These are phyloP conservation scores for Calephelis virginiensis DNA, from an alignment of 1,140 invertebrate species.

Conservation along the genomic window DNA sequence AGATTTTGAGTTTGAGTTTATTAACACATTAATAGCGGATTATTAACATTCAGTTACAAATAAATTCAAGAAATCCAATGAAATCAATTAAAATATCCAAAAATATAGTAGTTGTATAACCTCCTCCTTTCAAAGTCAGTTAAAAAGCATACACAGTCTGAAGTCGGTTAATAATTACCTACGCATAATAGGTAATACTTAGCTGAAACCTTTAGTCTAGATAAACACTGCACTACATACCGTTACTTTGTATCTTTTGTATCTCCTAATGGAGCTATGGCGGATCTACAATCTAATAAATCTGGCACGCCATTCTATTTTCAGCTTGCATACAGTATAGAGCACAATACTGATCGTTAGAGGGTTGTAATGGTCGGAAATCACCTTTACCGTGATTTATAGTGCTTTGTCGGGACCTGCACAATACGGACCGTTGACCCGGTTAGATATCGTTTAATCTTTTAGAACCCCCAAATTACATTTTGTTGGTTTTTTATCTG, in stretches of 20 bases:
- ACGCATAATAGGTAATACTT: too few relatives aligned
- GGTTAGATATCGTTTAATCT: slow-evolving; percentile 26
- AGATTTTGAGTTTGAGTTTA: too few relatives aligned
- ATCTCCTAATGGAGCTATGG: slow-evolving; percentile 13
- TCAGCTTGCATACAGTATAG: slow-evolving; percentile 14
- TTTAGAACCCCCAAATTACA: slow-evolving; percentile 12
- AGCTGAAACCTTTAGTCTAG: not conserved
- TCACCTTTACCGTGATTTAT: slow-evolving; percentile 21
- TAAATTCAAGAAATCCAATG: too few relatives aligned
- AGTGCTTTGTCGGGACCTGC: slow-evolving; percentile 16
- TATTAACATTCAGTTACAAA: too few relatives aligned
- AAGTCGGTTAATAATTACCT: too few relatives aligned
- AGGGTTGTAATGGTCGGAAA: slow-evolving; percentile 13
- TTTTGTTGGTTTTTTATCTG: not conserved
- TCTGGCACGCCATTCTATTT: slow-evolving; percentile 18
- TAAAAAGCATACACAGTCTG: too few relatives aligned
- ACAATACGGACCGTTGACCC: slow-evolving; percentile 17
- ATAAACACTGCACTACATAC: not conserved
- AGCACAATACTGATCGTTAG: slow-evolving; percentile 14
- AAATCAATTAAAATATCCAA: too few relatives aligned
- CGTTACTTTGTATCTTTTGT: slow-evolving; percentile 18
- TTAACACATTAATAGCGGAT: too few relatives aligned
- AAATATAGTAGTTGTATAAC: too few relatives aligned
- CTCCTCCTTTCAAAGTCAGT: too few relatives aligned
- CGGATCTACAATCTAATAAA: slow-evolving; percentile 15